These are phyloP conservation scores for Ophonus ardosiacus DNA, from an alignment of 2,888 invertebrate species.

Conservation along the genomic window DNA sequence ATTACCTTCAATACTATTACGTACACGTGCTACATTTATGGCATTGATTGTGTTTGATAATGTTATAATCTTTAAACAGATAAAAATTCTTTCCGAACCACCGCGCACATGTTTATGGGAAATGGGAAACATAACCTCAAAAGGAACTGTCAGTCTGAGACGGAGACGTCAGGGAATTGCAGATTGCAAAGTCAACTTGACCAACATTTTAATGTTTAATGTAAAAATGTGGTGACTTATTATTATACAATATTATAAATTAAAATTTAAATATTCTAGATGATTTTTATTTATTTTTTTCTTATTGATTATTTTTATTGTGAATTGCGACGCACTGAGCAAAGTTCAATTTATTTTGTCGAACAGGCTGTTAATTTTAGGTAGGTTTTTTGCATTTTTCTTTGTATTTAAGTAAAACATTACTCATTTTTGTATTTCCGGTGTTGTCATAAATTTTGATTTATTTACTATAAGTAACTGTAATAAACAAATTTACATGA, in stretches of 20 bases:
- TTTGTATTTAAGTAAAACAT: no score
- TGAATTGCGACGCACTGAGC: not conserved
- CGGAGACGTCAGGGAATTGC: not conserved
- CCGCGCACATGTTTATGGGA: not conserved
- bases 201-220: no score
- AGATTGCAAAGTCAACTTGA: not conserved
- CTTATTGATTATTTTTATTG: not conserved
- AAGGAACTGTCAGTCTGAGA: constrained; percentile 18
- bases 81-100: not conserved
- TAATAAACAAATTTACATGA: no score
- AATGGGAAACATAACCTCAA: constrained; percentile 20
- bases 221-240: no score
- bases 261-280: not conserved
- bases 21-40: not conserved
- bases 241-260: no score
- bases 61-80: not conserved
- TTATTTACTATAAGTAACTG: no score
- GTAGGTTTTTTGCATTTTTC: no score
- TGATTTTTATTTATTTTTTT: not conserved
- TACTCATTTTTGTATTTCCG: no score
- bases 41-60: not conserved
- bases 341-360: not conserved
- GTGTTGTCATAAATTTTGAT: no score
- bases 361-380: not conserved
- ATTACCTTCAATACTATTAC: not conserved